Percentiles rank a stretch among this genome's conserved stretches.
phyloP scores from a whole-genome alignment of 2,888 invertebrate species.

The Netelia melanura region DNA sequence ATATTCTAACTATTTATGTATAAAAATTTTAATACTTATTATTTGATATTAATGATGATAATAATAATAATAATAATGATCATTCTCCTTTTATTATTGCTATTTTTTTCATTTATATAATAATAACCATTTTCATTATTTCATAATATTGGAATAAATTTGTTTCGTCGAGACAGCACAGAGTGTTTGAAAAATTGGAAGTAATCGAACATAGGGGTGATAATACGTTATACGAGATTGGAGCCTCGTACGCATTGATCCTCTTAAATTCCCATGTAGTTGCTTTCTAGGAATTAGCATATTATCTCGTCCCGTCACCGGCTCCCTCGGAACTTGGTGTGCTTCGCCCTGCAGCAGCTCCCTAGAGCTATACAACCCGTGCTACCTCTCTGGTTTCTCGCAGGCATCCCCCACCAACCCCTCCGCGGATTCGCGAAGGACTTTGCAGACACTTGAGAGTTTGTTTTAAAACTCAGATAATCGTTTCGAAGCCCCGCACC shows the following conservation, averaged over 20 bases:
- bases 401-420: constrained; percentile 56
- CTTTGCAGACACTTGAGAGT: constrained; percentile 84
- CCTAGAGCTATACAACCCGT: background rate
- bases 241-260: constrained; percentile 78
- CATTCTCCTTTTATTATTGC: too few relatives aligned
- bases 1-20: too few relatives aligned
- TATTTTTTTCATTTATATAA: too few relatives aligned
- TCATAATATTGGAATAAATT: too few relatives aligned
- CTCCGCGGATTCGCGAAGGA: constrained; percentile 79
- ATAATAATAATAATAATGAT: too few relatives aligned
- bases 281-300: constrained; percentile 80
- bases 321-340: constrained; percentile 52
- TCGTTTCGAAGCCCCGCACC: constrained; percentile 80
- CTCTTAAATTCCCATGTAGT: constrained; percentile 82
- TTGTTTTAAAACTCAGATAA: constrained; percentile 84
- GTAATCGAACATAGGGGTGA: constrained; percentile 5
- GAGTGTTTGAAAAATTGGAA: background rate
- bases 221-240: constrained; percentile 45
- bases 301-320: constrained; percentile 78
- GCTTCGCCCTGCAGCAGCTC: background rate
- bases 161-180: background rate
- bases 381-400: constrained; percentile 50
- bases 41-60: background rate
- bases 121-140: too few relatives aligned
- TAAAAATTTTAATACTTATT: background rate